Percentiles rank a stretch among this genome's conserved stretches.
These are phyloP conservation scores for Periophthalmus magnuspinnatus DNA, from an alignment of 2,797 vertebrate species.

Conservation along the genomic window DNA sequence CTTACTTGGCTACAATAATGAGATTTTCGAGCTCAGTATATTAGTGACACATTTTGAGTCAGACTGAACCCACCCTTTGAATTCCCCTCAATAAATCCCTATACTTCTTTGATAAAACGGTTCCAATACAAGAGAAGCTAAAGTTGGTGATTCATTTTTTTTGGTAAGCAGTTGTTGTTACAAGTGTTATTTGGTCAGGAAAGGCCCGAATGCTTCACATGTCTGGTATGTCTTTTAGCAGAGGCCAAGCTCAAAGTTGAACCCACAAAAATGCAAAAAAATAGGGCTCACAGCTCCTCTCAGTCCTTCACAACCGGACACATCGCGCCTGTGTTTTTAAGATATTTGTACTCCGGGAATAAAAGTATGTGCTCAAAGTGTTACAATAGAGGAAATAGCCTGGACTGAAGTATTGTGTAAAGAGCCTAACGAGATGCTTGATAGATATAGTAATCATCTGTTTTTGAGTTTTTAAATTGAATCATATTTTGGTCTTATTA, in stretches of 20 bases:
- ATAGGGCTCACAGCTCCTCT: conserved; percentile 58
- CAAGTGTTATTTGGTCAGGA: conserved; percentile 65
- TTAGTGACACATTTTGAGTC: neutral
- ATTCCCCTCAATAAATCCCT: neutral
- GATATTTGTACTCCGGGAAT: conserved; percentile 54
- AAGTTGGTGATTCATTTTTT: conserved; percentile 6
- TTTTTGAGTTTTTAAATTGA: too few species aligned
- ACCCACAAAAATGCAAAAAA: conserved; percentile 72
- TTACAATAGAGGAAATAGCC: conserved; percentile 24
- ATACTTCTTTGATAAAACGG: neutral
- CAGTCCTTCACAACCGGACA: conserved; percentile 44
- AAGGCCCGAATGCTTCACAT: conserved; percentile 68
- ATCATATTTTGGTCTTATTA: too few species aligned
- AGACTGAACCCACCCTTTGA: neutral
- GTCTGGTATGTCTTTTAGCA: conserved; percentile 76
- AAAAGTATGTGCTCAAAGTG: conserved; percentile 61
- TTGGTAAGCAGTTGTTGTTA: conserved; percentile 20
- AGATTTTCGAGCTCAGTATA: neutral
- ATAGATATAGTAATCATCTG: too few species aligned
- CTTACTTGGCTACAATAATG: neutral
- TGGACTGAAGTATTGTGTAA: neutral
- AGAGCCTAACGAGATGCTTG: too few species aligned
- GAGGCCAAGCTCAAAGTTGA: conserved; percentile 72
- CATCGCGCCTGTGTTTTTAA: conserved; percentile 48
- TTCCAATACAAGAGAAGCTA: neutral